Evolutionary conservation across 2,888 invertebrate genomes (phyloP).

Genomic region (Cryptocheilus praepositus): DNA sequence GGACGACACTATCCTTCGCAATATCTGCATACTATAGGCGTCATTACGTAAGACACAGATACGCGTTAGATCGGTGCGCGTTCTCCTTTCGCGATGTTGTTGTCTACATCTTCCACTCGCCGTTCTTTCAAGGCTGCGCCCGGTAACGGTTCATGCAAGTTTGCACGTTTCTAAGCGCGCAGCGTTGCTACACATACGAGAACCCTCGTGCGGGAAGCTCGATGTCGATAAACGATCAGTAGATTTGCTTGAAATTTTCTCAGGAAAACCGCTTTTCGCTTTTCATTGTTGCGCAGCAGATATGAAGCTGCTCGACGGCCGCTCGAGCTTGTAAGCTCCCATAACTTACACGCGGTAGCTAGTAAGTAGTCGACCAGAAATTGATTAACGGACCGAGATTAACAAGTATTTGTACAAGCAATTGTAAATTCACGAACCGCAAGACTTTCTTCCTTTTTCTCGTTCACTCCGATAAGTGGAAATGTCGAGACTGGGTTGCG

Average conservation of each 20-base stretch:
- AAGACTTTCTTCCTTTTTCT: neutral
- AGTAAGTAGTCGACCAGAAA: too few species aligned
- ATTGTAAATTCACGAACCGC: too few species aligned
- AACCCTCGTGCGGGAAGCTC: too few species aligned
- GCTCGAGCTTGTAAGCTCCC: slow-evolving; percentile 43
- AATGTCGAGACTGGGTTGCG: slow-evolving; percentile 8
- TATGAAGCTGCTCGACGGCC: slow-evolving; percentile 28
- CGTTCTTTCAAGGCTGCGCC: slow-evolving; percentile 27
- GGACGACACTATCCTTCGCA: slow-evolving; percentile 20
- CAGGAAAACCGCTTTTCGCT: too few species aligned
- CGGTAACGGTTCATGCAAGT: slow-evolving; percentile 39
- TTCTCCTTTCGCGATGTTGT: slow-evolving; percentile 14
- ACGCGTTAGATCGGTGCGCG: slow-evolving; percentile 30
- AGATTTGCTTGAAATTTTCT: too few species aligned
- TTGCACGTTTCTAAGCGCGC: slow-evolving; percentile 18
- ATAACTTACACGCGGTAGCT: too few species aligned
- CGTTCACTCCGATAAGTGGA: neutral
- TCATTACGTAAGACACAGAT: slow-evolving; percentile 34
- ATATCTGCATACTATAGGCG: slow-evolving; percentile 14
- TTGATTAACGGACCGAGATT: too few species aligned
- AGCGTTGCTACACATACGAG: neutral
- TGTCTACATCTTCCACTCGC: slow-evolving; percentile 25
- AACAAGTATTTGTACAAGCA: too few species aligned
- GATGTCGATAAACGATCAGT: too few species aligned
- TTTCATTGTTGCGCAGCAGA: slow-evolving; percentile 23